A percentile compares a stretch with the other conserved stretches of the same genome.
Evolutionary conservation across 1,140 invertebrate genomes (phyloP).

Genomic region (Phocides pigmalion): DNA sequence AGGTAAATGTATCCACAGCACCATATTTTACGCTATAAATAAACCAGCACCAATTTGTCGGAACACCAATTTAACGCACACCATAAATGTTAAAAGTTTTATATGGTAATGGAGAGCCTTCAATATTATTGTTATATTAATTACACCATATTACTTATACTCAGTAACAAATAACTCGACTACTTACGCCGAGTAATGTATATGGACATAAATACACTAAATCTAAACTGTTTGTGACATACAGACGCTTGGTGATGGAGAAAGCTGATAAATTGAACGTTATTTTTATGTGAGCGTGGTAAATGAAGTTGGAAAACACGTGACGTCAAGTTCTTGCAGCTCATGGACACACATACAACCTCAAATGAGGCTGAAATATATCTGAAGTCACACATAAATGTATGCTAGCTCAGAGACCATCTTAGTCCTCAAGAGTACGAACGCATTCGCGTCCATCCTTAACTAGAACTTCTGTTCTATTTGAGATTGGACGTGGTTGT

Average conservation of each 20-base stretch:
- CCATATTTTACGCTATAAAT: not conserved
- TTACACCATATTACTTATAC: conserved; percentile 34
- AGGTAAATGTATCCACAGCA: not conserved
- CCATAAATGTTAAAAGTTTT: conserved; percentile 15
- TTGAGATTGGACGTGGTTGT: too few species aligned
- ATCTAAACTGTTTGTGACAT: conserved; percentile 25
- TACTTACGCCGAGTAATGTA: conserved; percentile 36
- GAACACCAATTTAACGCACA: not conserved
- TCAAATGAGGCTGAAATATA: too few species aligned
- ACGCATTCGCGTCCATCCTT: too few species aligned
- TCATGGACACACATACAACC: too few species aligned
- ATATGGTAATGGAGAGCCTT: conserved; percentile 1
- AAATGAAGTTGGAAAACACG: too few species aligned
- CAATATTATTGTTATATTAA: conserved; percentile 43
- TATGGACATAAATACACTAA: conserved; percentile 37
- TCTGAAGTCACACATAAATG: too few species aligned
- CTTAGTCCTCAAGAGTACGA: too few species aligned
- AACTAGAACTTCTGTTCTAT: too few species aligned
- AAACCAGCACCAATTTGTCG: not conserved
- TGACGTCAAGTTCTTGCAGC: too few species aligned
- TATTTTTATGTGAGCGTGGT: not conserved
- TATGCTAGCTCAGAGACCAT: too few species aligned
- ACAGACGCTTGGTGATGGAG: conserved; percentile 13
- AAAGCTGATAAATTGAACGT: not conserved
- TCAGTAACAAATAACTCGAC: conserved; percentile 35